These are phyloP conservation scores for Herpailurus yagouaroundi DNA, from an alignment of 2,113 vertebrate genomes.

Conservation along the genomic window DNA sequence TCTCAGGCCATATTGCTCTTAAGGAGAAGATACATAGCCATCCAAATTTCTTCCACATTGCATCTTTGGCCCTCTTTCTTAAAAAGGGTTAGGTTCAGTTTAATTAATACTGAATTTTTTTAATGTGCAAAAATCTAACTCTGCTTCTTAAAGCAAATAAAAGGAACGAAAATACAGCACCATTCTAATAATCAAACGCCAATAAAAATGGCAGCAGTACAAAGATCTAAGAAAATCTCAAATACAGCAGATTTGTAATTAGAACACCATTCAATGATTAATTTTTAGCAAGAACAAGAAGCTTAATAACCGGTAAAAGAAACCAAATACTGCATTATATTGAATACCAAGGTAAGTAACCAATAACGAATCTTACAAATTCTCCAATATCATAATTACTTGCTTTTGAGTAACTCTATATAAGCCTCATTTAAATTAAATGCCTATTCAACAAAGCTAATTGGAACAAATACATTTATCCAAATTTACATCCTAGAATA, in stretches of 20 bases:
- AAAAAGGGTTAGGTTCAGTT: conserved; percentile 25
- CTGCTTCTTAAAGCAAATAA: conserved; percentile 66
- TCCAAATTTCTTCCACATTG: conserved; percentile 50
- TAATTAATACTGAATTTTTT: conserved; percentile 66
- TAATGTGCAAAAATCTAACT: conserved; percentile 50
- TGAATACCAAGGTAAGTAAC: conserved; percentile 43
- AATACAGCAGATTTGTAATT: conserved; percentile 42
- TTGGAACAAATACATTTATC: conserved; percentile 43
- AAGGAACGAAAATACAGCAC: not conserved
- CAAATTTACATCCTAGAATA: conserved; percentile 61
- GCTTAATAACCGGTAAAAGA: conserved; percentile 56
- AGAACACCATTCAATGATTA: conserved; percentile 50
- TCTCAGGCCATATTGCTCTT: conserved; percentile 10
- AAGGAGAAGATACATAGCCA: not conserved
- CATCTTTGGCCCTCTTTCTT: conserved; percentile 27
- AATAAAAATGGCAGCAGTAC: conserved; percentile 50
- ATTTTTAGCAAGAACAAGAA: conserved; percentile 31
- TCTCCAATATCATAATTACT: conserved; percentile 50
- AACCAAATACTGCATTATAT: conserved; percentile 33
- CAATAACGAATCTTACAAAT: conserved; percentile 34
- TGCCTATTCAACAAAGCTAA: conserved; percentile 58
- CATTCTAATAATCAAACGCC: conserved; percentile 50
- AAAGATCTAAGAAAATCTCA: conserved; percentile 60
- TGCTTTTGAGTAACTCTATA: conserved; percentile 51
- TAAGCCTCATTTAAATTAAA: conserved; percentile 63